Conservation (phyloP, 2,113 vertebrate species). For the Lasiurus cinereus region DNA sequence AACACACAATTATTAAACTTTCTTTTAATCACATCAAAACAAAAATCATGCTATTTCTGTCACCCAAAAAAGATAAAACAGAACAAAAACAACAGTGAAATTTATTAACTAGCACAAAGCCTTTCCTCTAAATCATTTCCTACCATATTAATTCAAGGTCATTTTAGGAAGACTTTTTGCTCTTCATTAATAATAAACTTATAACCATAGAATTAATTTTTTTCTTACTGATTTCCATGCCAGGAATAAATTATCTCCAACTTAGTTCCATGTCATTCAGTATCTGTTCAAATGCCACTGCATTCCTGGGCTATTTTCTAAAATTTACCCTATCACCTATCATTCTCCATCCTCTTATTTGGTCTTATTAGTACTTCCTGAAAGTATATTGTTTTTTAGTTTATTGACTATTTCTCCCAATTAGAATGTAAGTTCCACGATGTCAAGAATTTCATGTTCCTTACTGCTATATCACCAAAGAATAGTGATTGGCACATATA, state of each 20-base stretch:
- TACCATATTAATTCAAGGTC: neutral
- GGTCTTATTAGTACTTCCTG: neutral
- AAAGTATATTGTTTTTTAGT: neutral
- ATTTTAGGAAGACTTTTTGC: neutral
- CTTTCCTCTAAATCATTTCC: neutral
- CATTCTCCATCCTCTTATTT: neutral
- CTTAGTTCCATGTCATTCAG: neutral
- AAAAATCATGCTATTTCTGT: neutral
- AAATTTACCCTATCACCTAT: neutral
- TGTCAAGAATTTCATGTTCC: neutral
- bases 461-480: neutral
- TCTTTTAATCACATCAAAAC: neutral
- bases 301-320: neutral
- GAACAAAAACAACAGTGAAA: neutral
- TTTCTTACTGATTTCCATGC: neutral
- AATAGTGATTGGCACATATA: neutral
- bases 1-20: neutral
- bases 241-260: neutral
- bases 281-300: neutral
- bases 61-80: neutral
- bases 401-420: neutral
- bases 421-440: neutral
- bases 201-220: neutral
- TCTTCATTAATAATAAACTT: neutral
- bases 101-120: neutral